phyloP scores from a whole-genome alignment of 2,888 invertebrate genomes.

The Drosophila hamatofila region DNA sequence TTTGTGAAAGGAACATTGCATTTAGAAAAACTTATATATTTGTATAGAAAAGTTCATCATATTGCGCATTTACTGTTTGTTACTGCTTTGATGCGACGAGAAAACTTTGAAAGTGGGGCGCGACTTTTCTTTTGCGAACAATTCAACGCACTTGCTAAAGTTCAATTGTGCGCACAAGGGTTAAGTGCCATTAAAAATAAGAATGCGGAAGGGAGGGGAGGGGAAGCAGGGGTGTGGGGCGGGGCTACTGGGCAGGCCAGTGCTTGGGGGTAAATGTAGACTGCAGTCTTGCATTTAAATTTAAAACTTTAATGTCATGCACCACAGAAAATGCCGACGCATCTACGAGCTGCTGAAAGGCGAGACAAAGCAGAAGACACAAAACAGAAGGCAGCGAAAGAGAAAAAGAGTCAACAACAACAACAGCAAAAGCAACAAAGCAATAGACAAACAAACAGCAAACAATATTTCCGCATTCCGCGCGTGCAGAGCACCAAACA shows the following conservation, averaged over 20 bases:
- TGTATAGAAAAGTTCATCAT: conserved; percentile 4
- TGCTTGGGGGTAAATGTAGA: conserved; percentile 20
- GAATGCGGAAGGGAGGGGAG: neutral
- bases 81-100: conserved; percentile 9
- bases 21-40: neutral
- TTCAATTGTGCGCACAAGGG: conserved; percentile 68
- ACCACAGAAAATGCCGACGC: conserved; percentile 62
- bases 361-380: conserved; percentile 42
- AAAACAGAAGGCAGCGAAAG: conserved; percentile 37
- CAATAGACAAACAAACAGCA: conserved; percentile 51
- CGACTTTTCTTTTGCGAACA: conserved; percentile 47
- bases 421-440: conserved; percentile 30
- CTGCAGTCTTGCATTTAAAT: conserved; percentile 63
- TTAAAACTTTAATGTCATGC: conserved; percentile 80
- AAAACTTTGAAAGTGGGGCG: conserved; percentile 61
- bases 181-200: conserved; percentile 51
- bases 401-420: conserved; percentile 39
- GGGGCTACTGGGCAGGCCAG: neutral
- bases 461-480: conserved; percentile 78
- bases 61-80: conserved; percentile 20
- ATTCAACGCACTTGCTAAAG: conserved; percentile 67
- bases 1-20: neutral
- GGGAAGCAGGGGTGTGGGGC: neutral
- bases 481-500: conserved; percentile 46
- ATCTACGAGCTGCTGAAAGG: conserved; percentile 59